A percentile compares a stretch with the other conserved stretches of the same genome.
Conservation (phyloP, 2,888 invertebrate species). For the Prenolepis imparis region DNA sequence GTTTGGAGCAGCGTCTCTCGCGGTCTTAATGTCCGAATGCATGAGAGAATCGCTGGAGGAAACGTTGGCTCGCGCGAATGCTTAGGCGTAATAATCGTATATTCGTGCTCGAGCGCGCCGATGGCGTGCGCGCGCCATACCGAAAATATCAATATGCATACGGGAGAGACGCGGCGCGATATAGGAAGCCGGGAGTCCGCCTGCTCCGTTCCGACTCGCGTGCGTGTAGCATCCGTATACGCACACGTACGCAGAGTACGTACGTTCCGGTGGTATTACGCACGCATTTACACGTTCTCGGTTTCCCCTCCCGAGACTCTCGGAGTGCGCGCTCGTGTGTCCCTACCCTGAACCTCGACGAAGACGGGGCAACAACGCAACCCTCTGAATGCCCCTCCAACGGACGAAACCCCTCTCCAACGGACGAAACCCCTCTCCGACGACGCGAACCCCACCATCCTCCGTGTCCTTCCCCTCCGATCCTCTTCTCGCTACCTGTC, state of each 20-base stretch:
- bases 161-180: slow-evolving; percentile 68
- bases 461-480: slow-evolving; percentile 25
- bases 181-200: slow-evolving; percentile 79
- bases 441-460: slow-evolving; percentile 34
- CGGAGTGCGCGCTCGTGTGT: slow-evolving; percentile 7
- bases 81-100: slow-evolving; percentile 53
- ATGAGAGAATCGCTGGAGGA: neutral
- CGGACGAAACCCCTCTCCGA: slow-evolving; percentile 55
- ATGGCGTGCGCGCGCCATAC: slow-evolving; percentile 47
- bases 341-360: slow-evolving; percentile 26
- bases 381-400: slow-evolving; percentile 29
- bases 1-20: neutral
- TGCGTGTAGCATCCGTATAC: slow-evolving; percentile 64
- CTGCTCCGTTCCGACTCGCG: slow-evolving; percentile 44
- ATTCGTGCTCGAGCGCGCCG: slow-evolving; percentile 40
- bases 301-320: slow-evolving; percentile 38
- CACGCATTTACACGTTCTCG: slow-evolving; percentile 75
- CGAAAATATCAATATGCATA: slow-evolving; percentile 78
- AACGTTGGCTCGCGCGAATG: neutral
- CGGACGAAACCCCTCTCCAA: slow-evolving; percentile 53
- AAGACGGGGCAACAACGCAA: neutral
- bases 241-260: slow-evolving; percentile 29
- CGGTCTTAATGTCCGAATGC: neutral
- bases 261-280: slow-evolving; percentile 65
- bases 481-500: slow-evolving; percentile 7